Percentiles rank a stretch among this genome's conserved stretches.
Evolutionary conservation across 2,888 invertebrate genomes (phyloP).

Genomic region (Cryptosula pallasiana): DNA sequence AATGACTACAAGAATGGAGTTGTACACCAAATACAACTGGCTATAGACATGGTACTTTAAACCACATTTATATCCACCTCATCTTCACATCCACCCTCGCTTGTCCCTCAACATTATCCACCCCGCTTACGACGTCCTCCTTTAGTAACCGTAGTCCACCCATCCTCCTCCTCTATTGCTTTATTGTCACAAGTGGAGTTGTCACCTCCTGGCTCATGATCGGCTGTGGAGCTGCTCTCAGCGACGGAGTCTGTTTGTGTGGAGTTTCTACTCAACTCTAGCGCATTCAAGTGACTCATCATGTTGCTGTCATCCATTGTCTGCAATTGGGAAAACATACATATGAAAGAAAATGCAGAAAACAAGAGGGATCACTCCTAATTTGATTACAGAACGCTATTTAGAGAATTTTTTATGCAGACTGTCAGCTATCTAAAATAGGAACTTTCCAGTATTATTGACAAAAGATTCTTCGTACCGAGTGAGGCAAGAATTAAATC

Average conservation of each 20-base stretch:
- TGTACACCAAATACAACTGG: too few relatives aligned
- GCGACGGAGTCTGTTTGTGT: not conserved
- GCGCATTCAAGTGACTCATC: slow-evolving; percentile 14
- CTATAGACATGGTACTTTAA: too few relatives aligned
- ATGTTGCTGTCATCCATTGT: not conserved
- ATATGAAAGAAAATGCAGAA: not conserved
- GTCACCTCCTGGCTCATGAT: not conserved
- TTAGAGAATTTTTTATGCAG: not conserved
- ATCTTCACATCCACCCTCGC: too few relatives aligned
- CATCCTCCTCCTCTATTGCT: not conserved
- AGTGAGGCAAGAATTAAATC: too few relatives aligned
- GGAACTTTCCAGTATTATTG: not conserved
- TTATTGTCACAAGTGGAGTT: not conserved
- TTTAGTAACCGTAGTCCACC: slow-evolving; percentile 10
- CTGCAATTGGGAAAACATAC: not conserved
- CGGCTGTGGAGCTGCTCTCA: not conserved
- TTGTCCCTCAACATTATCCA: not conserved
- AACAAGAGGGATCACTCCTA: not conserved
- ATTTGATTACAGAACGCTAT: not conserved
- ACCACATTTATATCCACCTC: too few relatives aligned
- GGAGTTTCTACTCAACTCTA: not conserved
- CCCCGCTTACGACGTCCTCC: not conserved
- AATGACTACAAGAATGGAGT: too few relatives aligned
- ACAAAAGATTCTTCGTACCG: too few relatives aligned
- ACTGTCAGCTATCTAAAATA: not conserved